Evolutionary conservation across 35 echinoderm and acorn worm genomes (phyloP).

Genomic region (Patiria miniata): DNA sequence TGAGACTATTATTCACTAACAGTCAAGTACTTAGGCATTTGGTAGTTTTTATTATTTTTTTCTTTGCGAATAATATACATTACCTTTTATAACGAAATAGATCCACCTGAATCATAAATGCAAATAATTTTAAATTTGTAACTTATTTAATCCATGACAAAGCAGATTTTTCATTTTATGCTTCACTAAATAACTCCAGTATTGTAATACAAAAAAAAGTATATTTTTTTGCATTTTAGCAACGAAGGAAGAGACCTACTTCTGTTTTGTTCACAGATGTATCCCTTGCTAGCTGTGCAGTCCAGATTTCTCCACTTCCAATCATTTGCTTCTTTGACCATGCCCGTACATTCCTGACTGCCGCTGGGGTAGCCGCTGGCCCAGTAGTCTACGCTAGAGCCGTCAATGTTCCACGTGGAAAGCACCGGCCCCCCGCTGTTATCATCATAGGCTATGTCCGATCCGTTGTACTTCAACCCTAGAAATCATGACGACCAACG

Average conservation of each 20-base stretch:
- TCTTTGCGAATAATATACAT: too few relatives aligned
- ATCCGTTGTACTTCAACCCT: neutral
- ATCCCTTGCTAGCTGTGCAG: conserved; percentile 37
- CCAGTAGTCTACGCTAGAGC: conserved; percentile 41
- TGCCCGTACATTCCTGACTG: conserved; percentile 43
- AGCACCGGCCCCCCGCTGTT: conserved; percentile 7
- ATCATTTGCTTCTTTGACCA: conserved; percentile 27
- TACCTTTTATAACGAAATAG: too few relatives aligned
- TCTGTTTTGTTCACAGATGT: conserved; percentile 83
- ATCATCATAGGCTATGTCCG: conserved; percentile 23
- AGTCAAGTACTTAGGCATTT: too few relatives aligned
- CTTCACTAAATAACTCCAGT: too few relatives aligned
- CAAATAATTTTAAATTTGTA: too few relatives aligned
- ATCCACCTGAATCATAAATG: too few relatives aligned
- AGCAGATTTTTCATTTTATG: too few relatives aligned
- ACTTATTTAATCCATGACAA: too few relatives aligned
- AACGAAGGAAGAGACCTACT: conserved; percentile 41
- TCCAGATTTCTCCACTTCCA: conserved; percentile 79
- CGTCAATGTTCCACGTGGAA: conserved; percentile 10
- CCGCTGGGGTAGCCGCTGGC: conserved; percentile 58
- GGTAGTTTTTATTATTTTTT: too few relatives aligned
- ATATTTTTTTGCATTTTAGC: too few relatives aligned
- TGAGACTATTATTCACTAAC: too few relatives aligned
- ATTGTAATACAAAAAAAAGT: too few relatives aligned
- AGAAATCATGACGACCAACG: neutral